These are phyloP conservation scores for Euzetes globulus DNA, from an alignment of 2,888 invertebrate genomes.

Conservation along the genomic window DNA sequence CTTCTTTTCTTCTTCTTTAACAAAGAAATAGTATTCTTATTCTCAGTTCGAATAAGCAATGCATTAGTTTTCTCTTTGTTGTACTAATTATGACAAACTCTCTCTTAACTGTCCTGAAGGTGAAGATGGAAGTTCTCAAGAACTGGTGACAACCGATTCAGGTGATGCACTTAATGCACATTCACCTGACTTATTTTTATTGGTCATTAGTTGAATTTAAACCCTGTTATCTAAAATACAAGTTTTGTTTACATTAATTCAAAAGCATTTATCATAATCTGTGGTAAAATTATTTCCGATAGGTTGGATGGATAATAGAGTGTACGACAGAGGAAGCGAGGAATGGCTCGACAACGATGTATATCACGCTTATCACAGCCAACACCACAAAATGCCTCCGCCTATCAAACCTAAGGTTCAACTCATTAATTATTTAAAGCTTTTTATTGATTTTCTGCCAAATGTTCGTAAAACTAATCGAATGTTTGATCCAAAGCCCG, in stretches of 20 bases:
- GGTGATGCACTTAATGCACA: constrained; percentile 39
- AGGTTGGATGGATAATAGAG: constrained; percentile 47
- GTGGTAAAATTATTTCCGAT: constrained; percentile 15
- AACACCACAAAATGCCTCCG: constrained; percentile 45
- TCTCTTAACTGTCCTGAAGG: constrained; percentile 37
- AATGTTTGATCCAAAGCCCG: constrained; percentile 58
- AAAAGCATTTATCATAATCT: too few species aligned
- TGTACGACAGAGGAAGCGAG: constrained; percentile 42
- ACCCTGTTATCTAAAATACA: neutral
- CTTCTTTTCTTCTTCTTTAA: neutral
- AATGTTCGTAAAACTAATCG: neutral
- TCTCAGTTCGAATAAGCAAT: neutral
- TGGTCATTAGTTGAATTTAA: neutral
- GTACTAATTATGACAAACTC: neutral
- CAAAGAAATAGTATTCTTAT: neutral
- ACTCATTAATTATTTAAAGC: neutral
- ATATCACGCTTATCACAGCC: constrained; percentile 59
- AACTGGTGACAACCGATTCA: constrained; percentile 42
- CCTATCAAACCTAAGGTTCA: constrained; percentile 54
- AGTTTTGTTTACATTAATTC: neutral
- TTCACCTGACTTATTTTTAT: constrained; percentile 3
- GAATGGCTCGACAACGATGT: constrained; percentile 46
- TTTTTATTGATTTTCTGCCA: neutral
- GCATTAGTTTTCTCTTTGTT: neutral
- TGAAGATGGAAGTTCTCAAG: constrained; percentile 42